Evolutionary conservation across 2,797 vertebrate genomes (phyloP).

Genomic region (Paramormyrops hopkinsi): DNA sequence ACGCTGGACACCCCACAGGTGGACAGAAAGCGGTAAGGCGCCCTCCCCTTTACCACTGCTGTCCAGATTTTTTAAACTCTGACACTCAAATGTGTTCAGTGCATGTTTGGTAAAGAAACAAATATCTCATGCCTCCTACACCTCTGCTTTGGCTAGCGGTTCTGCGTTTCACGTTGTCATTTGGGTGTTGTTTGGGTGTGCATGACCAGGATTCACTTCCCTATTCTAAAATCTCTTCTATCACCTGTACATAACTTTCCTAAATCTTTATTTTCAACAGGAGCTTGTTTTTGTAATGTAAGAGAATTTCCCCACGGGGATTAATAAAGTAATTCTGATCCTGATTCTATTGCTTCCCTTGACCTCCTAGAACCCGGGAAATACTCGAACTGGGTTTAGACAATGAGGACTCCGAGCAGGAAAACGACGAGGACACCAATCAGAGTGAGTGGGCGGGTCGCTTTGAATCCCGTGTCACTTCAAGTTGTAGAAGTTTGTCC

Average conservation of each 20-base stretch:
- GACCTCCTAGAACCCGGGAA: conserved; percentile 75
- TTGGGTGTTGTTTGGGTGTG: neutral
- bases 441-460: conserved; percentile 71
- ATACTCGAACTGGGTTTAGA: conserved; percentile 94
- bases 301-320: too few relatives aligned
- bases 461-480: neutral
- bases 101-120: neutral
- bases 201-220: neutral
- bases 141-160: neutral
- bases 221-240: neutral
- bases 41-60: neutral
- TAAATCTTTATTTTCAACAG: too few relatives aligned
- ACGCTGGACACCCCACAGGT: conserved; percentile 91
- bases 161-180: neutral
- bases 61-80: too few relatives aligned
- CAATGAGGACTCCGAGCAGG: conserved; percentile 97
- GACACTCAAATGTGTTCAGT: neutral
- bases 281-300: too few relatives aligned
- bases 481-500: neutral
- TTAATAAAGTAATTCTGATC: too few relatives aligned
- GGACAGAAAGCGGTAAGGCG: conserved; percentile 85
- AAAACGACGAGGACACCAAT: conserved; percentile 98
- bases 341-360: neutral
- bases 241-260: too few relatives aligned
- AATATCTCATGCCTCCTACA: neutral